phyloP scores from a whole-genome alignment of 2,113 vertebrate species.

The Grallaria varia region DNA sequence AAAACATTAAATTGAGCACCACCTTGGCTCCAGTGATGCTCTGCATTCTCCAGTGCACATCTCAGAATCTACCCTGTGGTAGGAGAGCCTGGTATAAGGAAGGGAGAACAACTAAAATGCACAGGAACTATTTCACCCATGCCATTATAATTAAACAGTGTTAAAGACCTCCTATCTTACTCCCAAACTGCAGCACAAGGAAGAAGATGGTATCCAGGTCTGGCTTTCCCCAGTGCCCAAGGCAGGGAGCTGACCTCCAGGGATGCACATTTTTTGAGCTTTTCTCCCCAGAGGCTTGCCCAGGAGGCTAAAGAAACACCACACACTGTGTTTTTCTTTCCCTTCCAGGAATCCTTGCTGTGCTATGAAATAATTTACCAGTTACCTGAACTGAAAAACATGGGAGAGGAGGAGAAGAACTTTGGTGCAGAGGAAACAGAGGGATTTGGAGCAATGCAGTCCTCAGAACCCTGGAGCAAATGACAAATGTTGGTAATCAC shows the following conservation, averaged over 20 bases:
- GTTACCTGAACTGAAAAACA: neutral
- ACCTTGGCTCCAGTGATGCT: neutral
- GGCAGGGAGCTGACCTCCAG: neutral
- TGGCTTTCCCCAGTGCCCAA: neutral
- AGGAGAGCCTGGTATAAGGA: accelerated
- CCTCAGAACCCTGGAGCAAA: neutral
- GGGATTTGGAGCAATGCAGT: neutral
- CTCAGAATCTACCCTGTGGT: neutral
- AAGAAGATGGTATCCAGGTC: neutral
- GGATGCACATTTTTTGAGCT: neutral
- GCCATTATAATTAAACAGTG: neutral
- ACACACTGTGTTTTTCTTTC: neutral
- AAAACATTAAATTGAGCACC: neutral
- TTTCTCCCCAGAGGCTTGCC: neutral
- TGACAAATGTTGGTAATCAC: neutral
- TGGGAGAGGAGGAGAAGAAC: neutral
- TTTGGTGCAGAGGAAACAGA: neutral
- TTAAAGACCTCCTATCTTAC: neutral
- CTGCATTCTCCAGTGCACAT: neutral
- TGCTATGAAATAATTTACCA: neutral
- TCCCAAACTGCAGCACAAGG: neutral
- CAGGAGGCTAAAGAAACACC: neutral
- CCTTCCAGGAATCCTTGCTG: neutral
- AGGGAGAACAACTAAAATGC: neutral
- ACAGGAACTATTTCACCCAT: accelerated